A percentile compares a stretch with the other conserved stretches of the same genome.
These are phyloP conservation scores for Eupithecia dodoneata DNA, from an alignment of 2,888 invertebrate species.

Conservation along the genomic window DNA sequence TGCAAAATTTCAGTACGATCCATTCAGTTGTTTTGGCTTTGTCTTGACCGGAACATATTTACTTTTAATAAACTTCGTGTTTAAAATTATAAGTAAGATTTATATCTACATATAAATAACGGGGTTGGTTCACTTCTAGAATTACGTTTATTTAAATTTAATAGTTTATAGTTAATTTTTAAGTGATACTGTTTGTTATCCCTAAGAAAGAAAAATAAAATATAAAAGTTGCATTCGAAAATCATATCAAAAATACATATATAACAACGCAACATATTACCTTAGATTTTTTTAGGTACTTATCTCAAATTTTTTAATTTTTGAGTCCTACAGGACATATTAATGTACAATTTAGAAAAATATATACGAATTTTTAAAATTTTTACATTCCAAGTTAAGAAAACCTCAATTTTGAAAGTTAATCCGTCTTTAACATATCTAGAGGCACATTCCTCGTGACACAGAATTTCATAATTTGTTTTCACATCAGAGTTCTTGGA, in stretches of 20 bases:
- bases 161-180: too few relatives aligned
- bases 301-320: neutral
- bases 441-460: neutral
- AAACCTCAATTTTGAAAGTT: neutral
- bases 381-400: neutral
- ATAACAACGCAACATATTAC: too few relatives aligned
- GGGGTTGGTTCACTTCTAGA: too few relatives aligned
- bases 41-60: too few relatives aligned
- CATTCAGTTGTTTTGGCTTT: neutral
- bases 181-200: too few relatives aligned
- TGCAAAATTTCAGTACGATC: neutral
- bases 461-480: conserved; percentile 21
- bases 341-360: neutral
- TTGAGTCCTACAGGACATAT: neutral
- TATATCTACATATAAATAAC: too few relatives aligned
- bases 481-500: conserved; percentile 20
- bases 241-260: too few relatives aligned
- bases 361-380: neutral
- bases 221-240: too few relatives aligned
- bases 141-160: too few relatives aligned
- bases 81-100: neutral
- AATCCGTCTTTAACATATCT: neutral
- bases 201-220: too few relatives aligned
- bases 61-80: too few relatives aligned
- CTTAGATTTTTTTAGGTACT: too few relatives aligned